Base-by-base conservation (phyloP, 2,797 vertebrate genomes). In the Streptopelia turtur region DNA sequence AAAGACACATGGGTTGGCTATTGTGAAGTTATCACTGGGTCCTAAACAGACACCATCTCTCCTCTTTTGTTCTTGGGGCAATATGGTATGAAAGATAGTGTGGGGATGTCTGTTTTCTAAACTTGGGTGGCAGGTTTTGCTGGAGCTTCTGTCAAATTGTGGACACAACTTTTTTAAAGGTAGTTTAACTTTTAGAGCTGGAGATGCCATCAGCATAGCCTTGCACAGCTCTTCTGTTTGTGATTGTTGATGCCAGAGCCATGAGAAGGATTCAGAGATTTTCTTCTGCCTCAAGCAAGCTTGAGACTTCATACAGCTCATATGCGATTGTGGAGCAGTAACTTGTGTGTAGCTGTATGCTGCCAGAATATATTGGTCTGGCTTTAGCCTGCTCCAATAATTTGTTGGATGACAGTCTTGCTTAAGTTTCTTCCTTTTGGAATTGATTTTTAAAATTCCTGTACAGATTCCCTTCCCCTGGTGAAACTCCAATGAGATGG, bases 51-150 rank as follows among this genome's bases (percentile, higher is more conserved):
- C 21, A 33, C 41, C 28, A 43, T 24, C 4, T 17, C 6, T 59
- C 55, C 16, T 57, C n/a, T 64, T 50, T 64, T 45, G 55, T 61
- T n/a, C 33, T 25, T 28, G 13, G 30, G 60, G 13, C 22, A 28
- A 3, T n/a, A 15, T 0, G 1, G 4, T 28, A 27, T 21, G 35
- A 59, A 64, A 63, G n/a, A 24, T 8, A 15, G 4, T 0, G 10
- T 30, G 21, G 69, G 21, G 50, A 30, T 59, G 30, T 79, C 27
- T 33, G 11, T 56, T 85, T 95, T 56, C 47, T 27, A 65, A 8
- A 74, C 31, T 1, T 20, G 16, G 33, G 22, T 11, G 28, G 23
- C 6, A 43, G 15, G 28, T 71, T 76, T 65, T 47, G n/a, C 55
- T 55, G 66, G 47, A 66, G 24, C 14, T 80, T 66, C 59, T 66